Evolutionary conservation across 2,113 vertebrate genomes (phyloP), one percentile per base, ranked within the genome.

Genomic region (Sardina pilchardus): DNA sequence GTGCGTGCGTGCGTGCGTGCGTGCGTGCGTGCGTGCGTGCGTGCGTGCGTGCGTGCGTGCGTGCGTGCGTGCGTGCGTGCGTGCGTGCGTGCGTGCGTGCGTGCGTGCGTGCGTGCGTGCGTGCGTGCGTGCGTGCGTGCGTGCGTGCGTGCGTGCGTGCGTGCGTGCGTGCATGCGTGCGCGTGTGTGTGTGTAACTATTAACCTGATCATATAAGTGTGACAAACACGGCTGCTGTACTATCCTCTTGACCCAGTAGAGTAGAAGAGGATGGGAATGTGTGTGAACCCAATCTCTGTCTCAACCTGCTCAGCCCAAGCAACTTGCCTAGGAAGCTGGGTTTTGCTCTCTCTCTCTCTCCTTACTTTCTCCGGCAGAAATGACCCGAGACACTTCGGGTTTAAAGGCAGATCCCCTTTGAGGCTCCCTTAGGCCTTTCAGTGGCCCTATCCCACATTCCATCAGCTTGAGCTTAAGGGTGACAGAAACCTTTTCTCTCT

Each of bases 261-360:
- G 87, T 50, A 87, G 88, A 91, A 89, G 89, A 90, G 91, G 90
- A 91, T 85, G 89, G 93, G 93, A 91, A 12, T 89, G 89, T 26
- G 9, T 91, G 89, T 93, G 90, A 94, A 95, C 94, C 90, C 4
- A 16, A 63, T 90, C 0, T 0, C 82, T 94, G 91, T 48, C 88
- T 59, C 53, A 59, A 6, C 53, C 53, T 59, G 53, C 53, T 59
- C 21, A 59, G 6, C 10, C 10, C 48, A 50, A 16, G 53, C 0
- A 24, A 21, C 53, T 0, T 24, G 53, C 53, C 19, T 24, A 59
- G 53, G 4, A 6, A 59, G 53, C 19, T 59, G 4, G 19, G 53
- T 83, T 6, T 4, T 21, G 48, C 85, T 0, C 39, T 53, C 71
- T 81, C 59, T 84, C 34, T 75, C 59, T 63, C 42, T 30, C 47